phyloP scores from a whole-genome alignment of 2,113 vertebrate genomes.

The Orientallactaga bullata region DNA sequence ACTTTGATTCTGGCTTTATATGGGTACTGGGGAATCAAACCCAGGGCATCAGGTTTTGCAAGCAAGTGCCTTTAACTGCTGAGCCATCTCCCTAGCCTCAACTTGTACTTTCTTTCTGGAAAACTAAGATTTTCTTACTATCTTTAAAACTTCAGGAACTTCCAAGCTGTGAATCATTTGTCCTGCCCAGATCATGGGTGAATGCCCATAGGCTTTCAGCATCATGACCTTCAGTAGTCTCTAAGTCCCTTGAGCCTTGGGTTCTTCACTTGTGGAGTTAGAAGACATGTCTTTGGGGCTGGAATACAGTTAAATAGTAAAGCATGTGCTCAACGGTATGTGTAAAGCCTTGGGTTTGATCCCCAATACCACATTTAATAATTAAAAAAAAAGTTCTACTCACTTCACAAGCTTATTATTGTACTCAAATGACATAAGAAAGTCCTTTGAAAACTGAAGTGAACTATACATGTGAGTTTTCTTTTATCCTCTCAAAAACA shows the following conservation, averaged over 20 bases:
- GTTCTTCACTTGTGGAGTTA: conserved; percentile 12
- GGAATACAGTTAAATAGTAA: not conserved
- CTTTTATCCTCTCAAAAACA: conserved; percentile 60
- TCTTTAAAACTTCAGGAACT: conserved; percentile 48
- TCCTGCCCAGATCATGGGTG: not conserved
- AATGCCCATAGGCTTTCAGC: not conserved
- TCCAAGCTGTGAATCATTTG: conserved; percentile 57
- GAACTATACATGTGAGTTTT: conserved; percentile 12
- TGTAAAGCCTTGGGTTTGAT: not conserved
- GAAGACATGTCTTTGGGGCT: not conserved
- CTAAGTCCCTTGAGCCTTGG: not conserved
- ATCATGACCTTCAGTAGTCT: not conserved
- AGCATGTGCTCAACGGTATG: no score
- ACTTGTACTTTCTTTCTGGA: conserved; percentile 43
- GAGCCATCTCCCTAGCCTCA: not conserved
- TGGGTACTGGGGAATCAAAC: no score
- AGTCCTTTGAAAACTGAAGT: conserved; percentile 39
- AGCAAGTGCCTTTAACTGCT: no score
- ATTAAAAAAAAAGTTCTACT: not conserved
- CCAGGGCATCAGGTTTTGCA: no score
- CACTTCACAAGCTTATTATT: conserved; percentile 45
- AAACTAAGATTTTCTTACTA: conserved; percentile 49
- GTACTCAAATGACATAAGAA: conserved; percentile 61
- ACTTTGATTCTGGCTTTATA: no score
- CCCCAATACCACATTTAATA: not conserved